Evolutionary conservation across 2,797 vertebrate genomes (phyloP).

Genomic region (Mionectes olivaceus): DNA sequence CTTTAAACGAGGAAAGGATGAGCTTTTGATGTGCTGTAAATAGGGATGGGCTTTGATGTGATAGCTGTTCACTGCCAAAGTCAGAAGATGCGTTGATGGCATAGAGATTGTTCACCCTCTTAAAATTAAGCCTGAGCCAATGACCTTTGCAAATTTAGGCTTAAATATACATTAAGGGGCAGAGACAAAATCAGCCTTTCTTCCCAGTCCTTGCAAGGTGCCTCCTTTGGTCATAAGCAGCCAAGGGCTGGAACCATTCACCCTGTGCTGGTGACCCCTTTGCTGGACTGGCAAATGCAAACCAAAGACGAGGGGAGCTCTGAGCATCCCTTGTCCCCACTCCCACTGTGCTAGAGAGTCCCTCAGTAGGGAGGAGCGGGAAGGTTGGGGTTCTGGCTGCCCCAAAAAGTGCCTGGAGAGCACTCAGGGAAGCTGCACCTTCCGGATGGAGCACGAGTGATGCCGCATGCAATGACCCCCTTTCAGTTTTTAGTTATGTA

Average conservation of each 20-base stretch:
- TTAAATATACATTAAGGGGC: background rate
- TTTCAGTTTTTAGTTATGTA: background rate
- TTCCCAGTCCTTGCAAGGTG: background rate
- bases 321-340: background rate
- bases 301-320: background rate
- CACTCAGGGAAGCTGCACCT: background rate
- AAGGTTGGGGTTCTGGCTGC: rapidly evolving
- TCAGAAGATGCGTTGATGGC: background rate
- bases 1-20: background rate
- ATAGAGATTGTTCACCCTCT: background rate
- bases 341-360: background rate
- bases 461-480: background rate
- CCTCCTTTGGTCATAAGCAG: background rate
- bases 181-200: background rate
- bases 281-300: background rate
- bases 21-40: background rate
- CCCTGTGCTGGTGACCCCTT: background rate
- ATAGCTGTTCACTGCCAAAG: background rate
- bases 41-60: background rate
- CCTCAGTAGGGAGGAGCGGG: background rate
- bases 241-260: background rate
- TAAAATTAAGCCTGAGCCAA: background rate
- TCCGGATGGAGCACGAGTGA: background rate
- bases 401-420: background rate
- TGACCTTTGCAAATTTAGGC: background rate